Evolutionary conservation across 2,888 invertebrate genomes (phyloP).

Genomic region (Pyrocoelia pectoralis): DNA sequence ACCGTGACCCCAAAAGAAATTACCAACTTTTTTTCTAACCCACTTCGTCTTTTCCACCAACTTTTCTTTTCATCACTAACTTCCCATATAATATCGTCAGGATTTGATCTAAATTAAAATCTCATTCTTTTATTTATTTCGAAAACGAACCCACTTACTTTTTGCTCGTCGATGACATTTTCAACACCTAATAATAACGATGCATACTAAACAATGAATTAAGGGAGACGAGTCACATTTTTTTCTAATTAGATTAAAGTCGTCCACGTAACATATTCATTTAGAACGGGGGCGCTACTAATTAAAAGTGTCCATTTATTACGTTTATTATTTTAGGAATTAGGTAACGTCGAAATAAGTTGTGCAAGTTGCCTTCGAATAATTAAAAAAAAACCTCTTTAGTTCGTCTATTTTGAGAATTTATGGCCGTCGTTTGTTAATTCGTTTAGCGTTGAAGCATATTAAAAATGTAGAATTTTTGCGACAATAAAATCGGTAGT

Average conservation of each 20-base stretch:
- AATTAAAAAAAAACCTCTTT: background rate
- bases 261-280: background rate
- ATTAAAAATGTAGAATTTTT: too few species aligned
- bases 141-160: background rate
- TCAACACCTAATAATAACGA: background rate
- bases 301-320: background rate
- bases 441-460: too few species aligned
- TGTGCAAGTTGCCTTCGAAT: too few species aligned
- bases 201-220: background rate
- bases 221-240: background rate
- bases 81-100: constrained; percentile 10
- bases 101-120: background rate
- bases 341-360: background rate
- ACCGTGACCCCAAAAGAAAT: background rate
- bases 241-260: background rate
- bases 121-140: background rate
- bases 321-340: background rate
- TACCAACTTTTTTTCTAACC: constrained; percentile 19
- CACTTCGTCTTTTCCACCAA: constrained; percentile 18
- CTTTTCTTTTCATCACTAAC: background rate
- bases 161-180: background rate
- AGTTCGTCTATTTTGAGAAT: too few species aligned
- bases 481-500: too few species aligned
- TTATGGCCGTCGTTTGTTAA: too few species aligned
- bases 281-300: background rate